A percentile compares a stretch with the other conserved stretches of the same genome.
These are phyloP conservation scores for Perodicticus potto DNA, from an alignment of 2,797 vertebrate genomes.

Conservation along the genomic window DNA sequence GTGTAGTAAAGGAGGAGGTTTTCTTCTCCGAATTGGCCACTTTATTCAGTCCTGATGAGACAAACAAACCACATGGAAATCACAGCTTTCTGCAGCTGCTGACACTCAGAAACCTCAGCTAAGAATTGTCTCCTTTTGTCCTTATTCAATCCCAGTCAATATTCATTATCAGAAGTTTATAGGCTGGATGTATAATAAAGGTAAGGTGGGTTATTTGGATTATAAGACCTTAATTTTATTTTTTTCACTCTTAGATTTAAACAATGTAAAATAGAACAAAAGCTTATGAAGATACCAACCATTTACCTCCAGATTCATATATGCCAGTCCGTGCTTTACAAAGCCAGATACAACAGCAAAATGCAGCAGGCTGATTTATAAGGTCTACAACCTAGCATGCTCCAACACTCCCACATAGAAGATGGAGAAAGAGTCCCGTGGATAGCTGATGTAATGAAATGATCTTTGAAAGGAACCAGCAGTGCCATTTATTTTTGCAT, in stretches of 20 bases:
- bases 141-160: background rate
- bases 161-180: background rate
- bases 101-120: background rate
- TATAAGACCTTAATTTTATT: background rate
- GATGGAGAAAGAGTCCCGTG: background rate
- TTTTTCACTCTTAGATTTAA: constrained; percentile 21
- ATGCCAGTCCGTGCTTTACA: background rate
- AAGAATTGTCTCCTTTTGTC: background rate
- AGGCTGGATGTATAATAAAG: background rate
- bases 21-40: background rate
- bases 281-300: background rate
- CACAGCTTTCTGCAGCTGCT: background rate
- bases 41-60: background rate
- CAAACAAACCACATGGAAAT: background rate
- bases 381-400: background rate
- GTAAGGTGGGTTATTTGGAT: background rate
- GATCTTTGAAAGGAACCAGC: constrained; percentile 15
- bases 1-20: background rate
- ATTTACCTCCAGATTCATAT: background rate
- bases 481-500: background rate
- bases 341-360: background rate
- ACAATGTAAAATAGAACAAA: constrained; percentile 29
- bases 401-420: background rate
- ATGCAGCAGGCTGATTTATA: background rate
- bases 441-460: constrained; percentile 57